Conservation (phyloP, 1,140 invertebrate species). For the Atopsyche davidsoni region DNA sequence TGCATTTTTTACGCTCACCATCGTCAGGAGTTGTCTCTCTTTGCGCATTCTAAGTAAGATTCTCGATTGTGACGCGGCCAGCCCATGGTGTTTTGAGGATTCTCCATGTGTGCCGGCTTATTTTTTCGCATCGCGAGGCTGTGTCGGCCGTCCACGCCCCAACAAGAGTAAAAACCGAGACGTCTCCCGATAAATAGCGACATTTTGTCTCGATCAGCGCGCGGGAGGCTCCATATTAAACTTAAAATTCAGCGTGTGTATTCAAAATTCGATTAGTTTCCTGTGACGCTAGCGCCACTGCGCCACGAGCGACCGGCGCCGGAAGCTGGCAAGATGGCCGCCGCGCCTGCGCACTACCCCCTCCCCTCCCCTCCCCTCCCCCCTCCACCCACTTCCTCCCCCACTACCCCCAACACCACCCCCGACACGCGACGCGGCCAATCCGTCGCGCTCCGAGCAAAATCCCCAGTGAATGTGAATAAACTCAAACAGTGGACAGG, state of each 20-base stretch:
- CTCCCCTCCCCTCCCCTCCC: neutral
- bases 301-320: constrained; percentile 13
- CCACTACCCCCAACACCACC: constrained; percentile 1
- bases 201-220: constrained; percentile 6
- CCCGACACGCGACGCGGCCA: too few relatives aligned
- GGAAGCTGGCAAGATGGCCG: neutral
- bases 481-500: too few relatives aligned
- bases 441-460: too few relatives aligned
- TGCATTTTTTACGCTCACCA: too few relatives aligned
- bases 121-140: neutral
- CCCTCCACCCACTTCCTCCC: neutral
- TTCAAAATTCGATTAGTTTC: constrained; percentile 23
- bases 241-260: constrained; percentile 30
- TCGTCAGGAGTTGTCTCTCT: too few relatives aligned
- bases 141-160: neutral
- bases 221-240: constrained; percentile 21
- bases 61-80: neutral
- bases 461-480: too few relatives aligned
- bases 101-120: constrained; percentile 5
- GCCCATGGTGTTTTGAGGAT: neutral
- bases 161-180: constrained; percentile 2
- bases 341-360: constrained; percentile 1
- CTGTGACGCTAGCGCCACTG: constrained; percentile 11
- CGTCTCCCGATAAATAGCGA: constrained; percentile 3
- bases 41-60: too few relatives aligned